Evolutionary conservation across 2,797 vertebrate genomes (phyloP).

Genomic region (Oryzias sinensis): DNA sequence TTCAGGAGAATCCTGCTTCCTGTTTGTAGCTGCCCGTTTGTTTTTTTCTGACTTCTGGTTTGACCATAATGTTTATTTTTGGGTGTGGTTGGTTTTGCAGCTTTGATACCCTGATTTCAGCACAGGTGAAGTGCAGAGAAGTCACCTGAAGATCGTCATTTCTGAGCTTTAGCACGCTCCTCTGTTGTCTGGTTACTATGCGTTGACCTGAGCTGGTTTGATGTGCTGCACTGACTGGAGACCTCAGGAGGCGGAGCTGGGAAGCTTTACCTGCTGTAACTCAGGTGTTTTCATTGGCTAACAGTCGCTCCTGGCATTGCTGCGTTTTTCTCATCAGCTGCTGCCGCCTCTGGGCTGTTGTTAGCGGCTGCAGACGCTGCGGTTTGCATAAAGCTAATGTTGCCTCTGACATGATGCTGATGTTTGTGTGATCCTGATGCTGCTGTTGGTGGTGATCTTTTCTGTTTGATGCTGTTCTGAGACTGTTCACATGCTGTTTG

Average conservation of each 20-base stretch:
- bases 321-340: conserved; percentile 49
- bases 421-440: conserved; percentile 39
- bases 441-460: conserved; percentile 26
- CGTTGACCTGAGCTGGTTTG: too few relatives aligned
- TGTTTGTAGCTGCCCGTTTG: too few relatives aligned
- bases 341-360: conserved; percentile 34
- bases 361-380: conserved; percentile 26
- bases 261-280: background rate
- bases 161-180: too few relatives aligned
- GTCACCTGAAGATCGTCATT: too few relatives aligned
- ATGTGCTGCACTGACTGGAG: too few relatives aligned
- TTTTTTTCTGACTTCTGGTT: too few relatives aligned
- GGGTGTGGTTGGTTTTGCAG: too few relatives aligned
- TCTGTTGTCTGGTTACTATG: too few relatives aligned
- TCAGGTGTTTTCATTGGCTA: conserved; percentile 6
- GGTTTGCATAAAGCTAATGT: conserved; percentile 24
- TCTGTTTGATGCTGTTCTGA: conserved; percentile 29
- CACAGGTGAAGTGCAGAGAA: too few relatives aligned
- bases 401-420: conserved; percentile 41
- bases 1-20: too few relatives aligned
- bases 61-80: too few relatives aligned
- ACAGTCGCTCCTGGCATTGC: conserved; percentile 23
- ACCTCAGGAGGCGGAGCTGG: conserved; percentile 6
- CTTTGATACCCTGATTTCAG: too few relatives aligned
- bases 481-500: conserved; percentile 25